phyloP scores from a whole-genome alignment of 2,888 invertebrate species.

The Agonum fuliginosum region DNA sequence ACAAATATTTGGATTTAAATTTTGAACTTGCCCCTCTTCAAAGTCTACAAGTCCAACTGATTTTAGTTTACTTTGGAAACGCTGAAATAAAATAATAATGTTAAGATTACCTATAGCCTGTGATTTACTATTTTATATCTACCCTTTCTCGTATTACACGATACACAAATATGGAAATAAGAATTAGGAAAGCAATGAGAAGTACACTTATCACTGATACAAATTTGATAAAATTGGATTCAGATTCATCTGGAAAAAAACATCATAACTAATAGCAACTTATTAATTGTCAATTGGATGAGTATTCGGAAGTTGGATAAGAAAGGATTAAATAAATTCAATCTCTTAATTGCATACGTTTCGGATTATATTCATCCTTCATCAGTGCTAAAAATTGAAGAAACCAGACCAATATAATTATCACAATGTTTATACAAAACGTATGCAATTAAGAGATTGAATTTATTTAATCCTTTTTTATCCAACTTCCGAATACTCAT shows the following conservation, averaged over 20 bases:
- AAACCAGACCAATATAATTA: too few relatives aligned
- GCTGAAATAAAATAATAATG: conserved; percentile 67
- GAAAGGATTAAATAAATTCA: too few relatives aligned
- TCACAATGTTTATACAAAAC: too few relatives aligned
- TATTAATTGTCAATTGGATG: too few relatives aligned
- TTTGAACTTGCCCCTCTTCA: conserved; percentile 85
- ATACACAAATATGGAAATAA: conserved; percentile 72
- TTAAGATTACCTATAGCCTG: too few relatives aligned
- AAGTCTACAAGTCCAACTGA: conserved; percentile 85
- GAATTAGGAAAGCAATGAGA: conserved; percentile 68
- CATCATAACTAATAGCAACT: neutral
- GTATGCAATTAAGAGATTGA: too few relatives aligned
- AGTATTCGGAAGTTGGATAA: too few relatives aligned
- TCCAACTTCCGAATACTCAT: too few relatives aligned
- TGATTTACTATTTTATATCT: conserved; percentile 63
- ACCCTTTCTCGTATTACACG: conserved; percentile 74
- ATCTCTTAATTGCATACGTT: too few relatives aligned
- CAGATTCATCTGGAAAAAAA: neutral
- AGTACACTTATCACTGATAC: neutral
- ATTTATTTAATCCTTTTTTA: too few relatives aligned
- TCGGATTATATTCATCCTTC: too few relatives aligned
- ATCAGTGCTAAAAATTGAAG: too few relatives aligned
- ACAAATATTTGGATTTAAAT: conserved; percentile 90
- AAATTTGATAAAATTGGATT: neutral
- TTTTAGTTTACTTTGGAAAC: conserved; percentile 80